Evolutionary conservation across 2,888 invertebrate genomes (phyloP).

Genomic region (Spilarctia lutea): DNA sequence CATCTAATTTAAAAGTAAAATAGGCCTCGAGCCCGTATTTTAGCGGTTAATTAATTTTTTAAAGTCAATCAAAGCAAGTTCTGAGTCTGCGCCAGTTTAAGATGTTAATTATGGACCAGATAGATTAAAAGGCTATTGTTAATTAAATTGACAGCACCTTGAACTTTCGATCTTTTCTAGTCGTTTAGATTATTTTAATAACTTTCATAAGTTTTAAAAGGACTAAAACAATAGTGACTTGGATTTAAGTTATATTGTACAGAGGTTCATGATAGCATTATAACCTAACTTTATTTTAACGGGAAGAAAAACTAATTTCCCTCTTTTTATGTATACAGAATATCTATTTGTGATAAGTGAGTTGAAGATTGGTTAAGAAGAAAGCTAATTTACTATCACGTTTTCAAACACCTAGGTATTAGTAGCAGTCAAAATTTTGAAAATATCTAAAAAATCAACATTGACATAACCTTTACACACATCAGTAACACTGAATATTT

Average conservation of each 20-base stretch:
- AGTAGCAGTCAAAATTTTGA: neutral
- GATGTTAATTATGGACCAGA: conserved; percentile 49
- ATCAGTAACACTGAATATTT: neutral
- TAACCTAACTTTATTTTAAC: too few species aligned
- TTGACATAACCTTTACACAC: neutral
- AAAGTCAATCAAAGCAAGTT: conserved; percentile 62
- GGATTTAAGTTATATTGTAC: neutral
- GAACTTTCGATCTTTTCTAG: neutral
- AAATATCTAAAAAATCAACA: neutral
- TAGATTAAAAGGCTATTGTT: conserved; percentile 48
- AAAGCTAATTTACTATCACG: too few species aligned
- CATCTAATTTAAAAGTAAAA: conserved; percentile 18
- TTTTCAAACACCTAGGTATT: neutral
- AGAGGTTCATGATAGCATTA: neutral
- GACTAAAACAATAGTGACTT: neutral
- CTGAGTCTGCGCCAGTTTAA: conserved; percentile 47
- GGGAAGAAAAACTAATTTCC: neutral
- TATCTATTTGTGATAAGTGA: neutral
- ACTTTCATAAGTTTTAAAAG: neutral
- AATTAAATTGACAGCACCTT: conserved; percentile 34
- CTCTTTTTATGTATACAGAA: too few species aligned
- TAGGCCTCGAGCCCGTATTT: conserved; percentile 39
- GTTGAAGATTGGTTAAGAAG: neutral
- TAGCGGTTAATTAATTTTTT: conserved; percentile 58
- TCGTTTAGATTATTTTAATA: neutral